Evolutionary conservation across 1,140 invertebrate genomes (phyloP), one percentile per base, ranked within the genome.

Genomic region (Psilanteris sp.): DNA sequence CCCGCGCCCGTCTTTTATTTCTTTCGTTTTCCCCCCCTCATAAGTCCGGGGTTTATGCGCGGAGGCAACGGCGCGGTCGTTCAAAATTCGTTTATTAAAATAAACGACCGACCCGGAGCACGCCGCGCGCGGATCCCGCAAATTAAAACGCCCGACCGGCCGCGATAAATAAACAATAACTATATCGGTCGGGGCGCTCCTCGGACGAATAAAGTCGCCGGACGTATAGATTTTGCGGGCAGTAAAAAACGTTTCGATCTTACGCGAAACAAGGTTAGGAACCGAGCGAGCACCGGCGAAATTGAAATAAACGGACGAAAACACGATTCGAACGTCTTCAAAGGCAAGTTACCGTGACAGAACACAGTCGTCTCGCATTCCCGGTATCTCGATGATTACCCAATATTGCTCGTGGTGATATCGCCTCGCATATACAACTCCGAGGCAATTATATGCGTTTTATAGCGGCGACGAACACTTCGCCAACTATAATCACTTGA

Each of bases 401-500:
- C 43, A 77, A 77, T 77, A 77, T 68, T 64, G 67, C 52, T 61
- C 46, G 55, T 54, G 27, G 54, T 72, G 67, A 77, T 72, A 72
- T 74, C 61, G 59, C 54, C 20, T 37, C 24, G 50, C 41, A 66
- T 66, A 55, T 62, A 71, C 54, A 74, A 74, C 20, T 61, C 37
- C 22, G 27, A 52, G 75, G 81, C 83, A 83, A 85, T 85, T 85
- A 85, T 85, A 85, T 83, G 83, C 74, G 81, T 79, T 85, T 86
- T 85, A 85, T 84, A 76, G 80, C 67, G 27, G 54, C 70, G 55
- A 52, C 37, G 68, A 79, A 59, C 71, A 79, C 77, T 80, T 77
- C 20, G 68, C 32, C 66, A 54, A 50, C 50, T 70, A 74, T 84
- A 84, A 86, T 85, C 84, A 83, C 77, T 84, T 79, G 81, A 85